Evolutionary conservation across 2,113 vertebrate species (phyloP), one percentile per base, ranked within the genome.

Genomic region (Craseonycteris thonglongyai): DNA sequence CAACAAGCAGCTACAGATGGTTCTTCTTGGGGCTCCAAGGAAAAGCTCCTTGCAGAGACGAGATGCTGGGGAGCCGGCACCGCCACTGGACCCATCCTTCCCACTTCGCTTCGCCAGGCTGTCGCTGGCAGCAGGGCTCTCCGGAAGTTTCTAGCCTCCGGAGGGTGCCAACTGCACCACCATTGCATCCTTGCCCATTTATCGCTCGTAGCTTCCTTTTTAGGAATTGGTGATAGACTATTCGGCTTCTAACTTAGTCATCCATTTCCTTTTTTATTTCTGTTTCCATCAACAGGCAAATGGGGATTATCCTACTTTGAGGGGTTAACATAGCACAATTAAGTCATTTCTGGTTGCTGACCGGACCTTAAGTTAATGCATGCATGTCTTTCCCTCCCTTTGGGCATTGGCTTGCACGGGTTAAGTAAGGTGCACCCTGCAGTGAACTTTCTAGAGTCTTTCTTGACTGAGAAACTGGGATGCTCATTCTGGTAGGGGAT

Each of bases 231-330:
- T 97, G 97, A 97, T 95, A 97, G 97, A 97, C 97, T 97, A 91
- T 96, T 96, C 95, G 8, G 93, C 78, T 97, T 96, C 96, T 97
- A 95, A 97, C 95, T 97, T 96, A 97, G 96, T 97, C 96, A 97
- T 97, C 91, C 83, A 88, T 95, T 97, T 96, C 94, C 91, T 97
- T 96, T 97, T 95, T 90, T 91, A 93, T 88, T 95, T 92, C 93
- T 88, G 90, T 95, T 96, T 90, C 92, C 90, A 92, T 97, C 71
- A 76, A 96, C 94, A 96, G 96, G 96, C 96, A 97, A 96, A 72
- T 58, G 87, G 80, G 80, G 93, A 95, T 90, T 28, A 95, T 97
- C 90, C 63, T 80, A 83, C 78, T 72, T 61, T 58, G 51, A 56
- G 84, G 80, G 88, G 30, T 90, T 63, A 76, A 95, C 92, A 89